Base-by-base conservation (phyloP, 1,140 invertebrate genomes). In the Bombus consobrinus region DNA sequence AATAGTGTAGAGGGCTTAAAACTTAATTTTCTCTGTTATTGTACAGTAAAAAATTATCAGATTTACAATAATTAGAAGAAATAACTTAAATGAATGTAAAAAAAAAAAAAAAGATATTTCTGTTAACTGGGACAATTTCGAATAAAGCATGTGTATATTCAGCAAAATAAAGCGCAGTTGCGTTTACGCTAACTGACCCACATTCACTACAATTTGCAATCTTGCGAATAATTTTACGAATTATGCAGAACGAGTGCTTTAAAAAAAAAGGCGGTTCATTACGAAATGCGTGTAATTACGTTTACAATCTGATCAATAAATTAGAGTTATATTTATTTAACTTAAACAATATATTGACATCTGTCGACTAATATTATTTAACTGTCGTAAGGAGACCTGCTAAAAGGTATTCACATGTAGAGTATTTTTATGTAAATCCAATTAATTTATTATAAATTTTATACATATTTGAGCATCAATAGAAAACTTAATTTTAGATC, bases 171-270 rank as follows among this genome's bases (percentile, higher is more conserved):
- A 43, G 10, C 0, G 8, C 39, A 18, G 5, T 62, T 47, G 22
- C 39, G 3, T n/a, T 22, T 62, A 34, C 12, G 18, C 47, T 53
- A 53, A n/a, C 53, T 39, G 34, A 37, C 10, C 18, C 25, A 39
- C 28, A 72, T 69, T 53, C 47, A 6, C 18, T 62, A 25, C 10
- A 53, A 83, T 25, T 66, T 76, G 81, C 73, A 83, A 53, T 47
- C 8, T 34, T 53, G 81, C 72, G 9, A 28, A 66, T 75, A 47
- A 53, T 37, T 47, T 25, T 39, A 22, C 47, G 1, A 53, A 53
- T 53, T 53, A 22, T 53, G n/a, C 37, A 10, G 5, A 53, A 28
- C 12, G 57, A 28, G 39, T 18, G 34, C 13, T 18, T 69, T 37
- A 43, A 82, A 62, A 47, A 59, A 73, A 43, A 73, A 72, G 32